Base-by-base conservation (phyloP, 2,113 vertebrate genomes). In the Junco hyemalis region DNA sequence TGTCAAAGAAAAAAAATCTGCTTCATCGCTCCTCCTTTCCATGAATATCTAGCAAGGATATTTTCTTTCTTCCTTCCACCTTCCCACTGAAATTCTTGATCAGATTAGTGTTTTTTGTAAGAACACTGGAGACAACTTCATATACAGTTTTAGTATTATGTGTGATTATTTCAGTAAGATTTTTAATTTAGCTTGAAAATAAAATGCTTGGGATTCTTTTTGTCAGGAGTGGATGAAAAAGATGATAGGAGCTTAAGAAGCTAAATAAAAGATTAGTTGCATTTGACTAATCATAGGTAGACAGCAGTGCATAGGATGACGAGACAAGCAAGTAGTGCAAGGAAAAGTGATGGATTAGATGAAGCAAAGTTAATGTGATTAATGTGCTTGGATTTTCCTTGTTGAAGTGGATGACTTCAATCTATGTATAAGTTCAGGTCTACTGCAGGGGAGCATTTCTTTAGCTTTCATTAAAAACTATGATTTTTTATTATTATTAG, bases 281-380 rank as follows among this genome's bases (percentile, higher is more conserved):
- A 79, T 97, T 92, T 94, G 86, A 53, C 48, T 97, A 96, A 94
- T 96, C 92, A 82, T 93, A 93, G 81, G 54, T 95, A 87, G 54
- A 91, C 14, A 78, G 44, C 56, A 53, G 21, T 89, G 64, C 42
- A 51, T 21, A 86, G 93, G 54, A 92, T 95, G 42, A 92, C 18
- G 29, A 88, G 66, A 71, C 50, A 93, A 97, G 48, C 47, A 90
- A 73, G 83, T 57, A 74, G 40, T 60, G 69, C 65, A 88, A 92
- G 81, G 64, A 93, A 73, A 96, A 95, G 88, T 86, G 83, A 94
- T 95, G 77, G 81, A 88, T 93, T 96, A 93, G 93, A 90, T 95
- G 92, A 53, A 95, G 86, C 71, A 95, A 80, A 97, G 92, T 80
- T 94, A 97, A 95, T 88, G 86, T 94, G 92, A 96, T 92, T 90